Percentiles rank a stretch among this genome's conserved stretches.
Conservation (phyloP, 1,140 invertebrate species). For the Olivierus martensii region DNA sequence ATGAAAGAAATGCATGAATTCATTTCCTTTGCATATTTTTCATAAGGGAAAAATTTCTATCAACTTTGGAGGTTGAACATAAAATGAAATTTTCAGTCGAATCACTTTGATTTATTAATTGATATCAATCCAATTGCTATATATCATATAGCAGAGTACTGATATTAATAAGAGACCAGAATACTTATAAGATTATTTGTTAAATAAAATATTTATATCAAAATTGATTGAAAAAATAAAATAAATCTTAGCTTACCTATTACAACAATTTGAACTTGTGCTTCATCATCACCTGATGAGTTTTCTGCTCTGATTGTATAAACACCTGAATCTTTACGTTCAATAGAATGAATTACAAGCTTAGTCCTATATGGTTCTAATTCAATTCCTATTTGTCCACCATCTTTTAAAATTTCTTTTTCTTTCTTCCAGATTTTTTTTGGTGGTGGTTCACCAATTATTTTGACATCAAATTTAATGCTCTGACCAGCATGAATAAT, state of each 20-base stretch:
- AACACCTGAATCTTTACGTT: constrained; percentile 66
- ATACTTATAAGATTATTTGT: too few species aligned
- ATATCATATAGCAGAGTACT: too few species aligned
- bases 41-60: too few species aligned
- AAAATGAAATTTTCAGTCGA: too few species aligned
- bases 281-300: constrained; percentile 72
- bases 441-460: constrained; percentile 68
- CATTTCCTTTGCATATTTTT: too few species aligned
- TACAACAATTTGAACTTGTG: constrained; percentile 81
- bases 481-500: constrained; percentile 69
- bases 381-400: constrained; percentile 48
- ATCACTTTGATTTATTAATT: too few species aligned
- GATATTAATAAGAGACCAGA: too few species aligned
- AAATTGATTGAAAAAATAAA: background rate
- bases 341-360: constrained; percentile 63
- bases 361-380: constrained; percentile 76
- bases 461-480: constrained; percentile 66
- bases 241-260: constrained; percentile 44
- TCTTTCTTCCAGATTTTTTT: constrained; percentile 57
- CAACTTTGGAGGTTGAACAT: too few species aligned
- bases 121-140: too few species aligned
- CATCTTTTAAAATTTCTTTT: constrained; percentile 41
- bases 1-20: too few species aligned
- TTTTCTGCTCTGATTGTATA: constrained; percentile 75
- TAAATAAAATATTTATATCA: background rate